A percentile compares a stretch with the other conserved stretches of the same genome.
These are phyloP conservation scores for Pandion haliaetus DNA, from an alignment of 2,113 vertebrate species.

Conservation along the genomic window DNA sequence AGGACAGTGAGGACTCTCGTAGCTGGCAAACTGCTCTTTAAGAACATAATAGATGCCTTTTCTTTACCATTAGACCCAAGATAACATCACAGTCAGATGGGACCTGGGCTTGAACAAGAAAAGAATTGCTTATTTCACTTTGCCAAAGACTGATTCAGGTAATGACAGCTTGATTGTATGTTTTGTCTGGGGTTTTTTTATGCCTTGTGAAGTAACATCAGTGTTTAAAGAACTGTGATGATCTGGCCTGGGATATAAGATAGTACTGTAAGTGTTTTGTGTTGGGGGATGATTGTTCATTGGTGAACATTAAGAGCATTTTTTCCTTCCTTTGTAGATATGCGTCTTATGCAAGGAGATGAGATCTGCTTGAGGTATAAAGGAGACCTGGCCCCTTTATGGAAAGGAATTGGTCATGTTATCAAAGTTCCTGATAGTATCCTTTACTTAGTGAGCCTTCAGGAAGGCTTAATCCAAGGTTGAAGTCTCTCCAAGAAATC, in stretches of 20 bases:
- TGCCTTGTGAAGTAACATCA: neutral
- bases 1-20: neutral
- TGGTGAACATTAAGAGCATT: neutral
- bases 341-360: slow-evolving; percentile 98
- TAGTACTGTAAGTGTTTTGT: neutral
- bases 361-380: slow-evolving; percentile 98
- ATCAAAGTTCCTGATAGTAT: slow-evolving; percentile 99
- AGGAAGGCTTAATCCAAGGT: neutral
- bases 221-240: neutral
- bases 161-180: slow-evolving; percentile 58
- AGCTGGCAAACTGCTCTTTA: neutral
- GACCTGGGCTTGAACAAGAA: slow-evolving; percentile 99
- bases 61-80: slow-evolving; percentile 86
- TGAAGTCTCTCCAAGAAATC: rapidly evolving
- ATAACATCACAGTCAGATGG: slow-evolving; percentile 99
- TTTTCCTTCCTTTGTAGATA: slow-evolving; percentile 76
- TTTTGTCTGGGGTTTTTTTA: neutral
- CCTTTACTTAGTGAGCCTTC: slow-evolving; percentile 67
- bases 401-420: slow-evolving; percentile 98
- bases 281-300: neutral
- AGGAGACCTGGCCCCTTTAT: slow-evolving; percentile 91
- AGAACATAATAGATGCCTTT: neutral
- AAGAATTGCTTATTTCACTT: slow-evolving; percentile 97
- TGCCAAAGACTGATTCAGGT: slow-evolving; percentile 99
- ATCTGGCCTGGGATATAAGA: neutral